These are phyloP conservation scores for Stigmatopora argus DNA, from an alignment of 2,113 vertebrate genomes.

Conservation along the genomic window DNA sequence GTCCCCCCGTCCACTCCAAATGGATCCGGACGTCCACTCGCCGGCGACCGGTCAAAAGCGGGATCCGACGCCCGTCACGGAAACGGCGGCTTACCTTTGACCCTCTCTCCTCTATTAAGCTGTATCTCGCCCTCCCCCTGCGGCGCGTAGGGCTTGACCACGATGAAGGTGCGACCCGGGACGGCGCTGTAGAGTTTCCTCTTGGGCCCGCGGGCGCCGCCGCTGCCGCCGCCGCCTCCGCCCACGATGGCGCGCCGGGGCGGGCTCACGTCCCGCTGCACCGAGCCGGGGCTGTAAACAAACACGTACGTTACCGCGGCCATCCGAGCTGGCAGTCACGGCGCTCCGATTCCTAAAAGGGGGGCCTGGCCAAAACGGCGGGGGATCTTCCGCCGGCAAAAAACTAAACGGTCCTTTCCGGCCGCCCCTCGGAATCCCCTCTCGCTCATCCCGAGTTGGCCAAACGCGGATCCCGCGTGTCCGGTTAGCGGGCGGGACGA, in stretches of 20 bases:
- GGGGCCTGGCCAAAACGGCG: conserved; percentile 41
- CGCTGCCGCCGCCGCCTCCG: conserved; percentile 64
- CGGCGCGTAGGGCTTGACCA: conserved; percentile 87
- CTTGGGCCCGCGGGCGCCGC: conserved; percentile 82
- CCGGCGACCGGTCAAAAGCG: too few relatives aligned
- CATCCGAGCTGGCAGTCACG: conserved; percentile 76
- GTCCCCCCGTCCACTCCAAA: too few relatives aligned
- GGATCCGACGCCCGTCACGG: not conserved
- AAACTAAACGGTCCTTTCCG: conserved; percentile 35
- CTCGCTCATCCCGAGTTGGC: conserved; percentile 59
- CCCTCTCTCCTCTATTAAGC: conserved; percentile 88
- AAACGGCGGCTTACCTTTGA: conserved; percentile 80
- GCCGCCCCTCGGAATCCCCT: conserved; percentile 45
- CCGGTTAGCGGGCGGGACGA: conserved; percentile 38
- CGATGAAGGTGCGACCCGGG: conserved; percentile 91
- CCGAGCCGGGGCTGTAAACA: conserved; percentile 89
- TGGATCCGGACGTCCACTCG: too few relatives aligned
- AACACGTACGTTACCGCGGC: conserved; percentile 94
- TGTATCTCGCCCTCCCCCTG: conserved; percentile 93
- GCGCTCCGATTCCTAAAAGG: conserved; percentile 51
- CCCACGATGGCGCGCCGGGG: conserved; percentile 60
- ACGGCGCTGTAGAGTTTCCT: conserved; percentile 95
- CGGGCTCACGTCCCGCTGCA: conserved; percentile 76
- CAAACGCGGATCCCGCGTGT: conserved; percentile 34
- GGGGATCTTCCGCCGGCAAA: conserved; percentile 34